Percentiles rank a stretch among this genome's conserved stretches.
Evolutionary conservation across 2,797 vertebrate species (phyloP).

Genomic region (Moxostoma hubbsi): DNA sequence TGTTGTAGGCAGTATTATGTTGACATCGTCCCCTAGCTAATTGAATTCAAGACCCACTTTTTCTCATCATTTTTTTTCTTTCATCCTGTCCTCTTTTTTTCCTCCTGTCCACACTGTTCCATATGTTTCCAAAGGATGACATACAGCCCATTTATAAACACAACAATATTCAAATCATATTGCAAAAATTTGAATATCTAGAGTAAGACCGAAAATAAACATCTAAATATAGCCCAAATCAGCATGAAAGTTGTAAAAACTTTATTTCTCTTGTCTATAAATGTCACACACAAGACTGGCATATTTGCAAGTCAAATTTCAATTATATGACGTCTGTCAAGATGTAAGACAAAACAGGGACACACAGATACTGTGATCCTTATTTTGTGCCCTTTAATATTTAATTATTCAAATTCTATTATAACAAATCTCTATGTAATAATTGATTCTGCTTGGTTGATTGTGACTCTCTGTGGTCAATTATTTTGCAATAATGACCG

Average conservation of each 20-base stretch:
- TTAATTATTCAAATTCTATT: no score
- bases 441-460: no score
- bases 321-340: background rate
- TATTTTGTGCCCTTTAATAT: background rate
- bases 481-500: no score
- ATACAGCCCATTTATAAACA: constrained; percentile 7
- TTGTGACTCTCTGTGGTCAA: no score
- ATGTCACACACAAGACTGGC: constrained; percentile 25
- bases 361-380: no score
- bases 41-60: background rate
- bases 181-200: constrained; percentile 15
- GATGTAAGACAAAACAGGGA: background rate
- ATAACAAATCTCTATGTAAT: no score
- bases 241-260: background rate
- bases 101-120: background rate
- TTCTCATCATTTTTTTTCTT: background rate
- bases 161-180: constrained; percentile 39
- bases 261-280: constrained; percentile 8
- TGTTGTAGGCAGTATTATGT: constrained; percentile 8
- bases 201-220: constrained; percentile 34
- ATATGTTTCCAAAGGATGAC: background rate
- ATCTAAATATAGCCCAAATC: constrained; percentile 50
- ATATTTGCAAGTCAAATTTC: constrained; percentile 49
- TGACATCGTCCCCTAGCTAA: constrained; percentile 7
- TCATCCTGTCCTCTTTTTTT: background rate